phyloP scores from a whole-genome alignment of 2,797 vertebrate species.

The Tachyglossus aculeatus region DNA sequence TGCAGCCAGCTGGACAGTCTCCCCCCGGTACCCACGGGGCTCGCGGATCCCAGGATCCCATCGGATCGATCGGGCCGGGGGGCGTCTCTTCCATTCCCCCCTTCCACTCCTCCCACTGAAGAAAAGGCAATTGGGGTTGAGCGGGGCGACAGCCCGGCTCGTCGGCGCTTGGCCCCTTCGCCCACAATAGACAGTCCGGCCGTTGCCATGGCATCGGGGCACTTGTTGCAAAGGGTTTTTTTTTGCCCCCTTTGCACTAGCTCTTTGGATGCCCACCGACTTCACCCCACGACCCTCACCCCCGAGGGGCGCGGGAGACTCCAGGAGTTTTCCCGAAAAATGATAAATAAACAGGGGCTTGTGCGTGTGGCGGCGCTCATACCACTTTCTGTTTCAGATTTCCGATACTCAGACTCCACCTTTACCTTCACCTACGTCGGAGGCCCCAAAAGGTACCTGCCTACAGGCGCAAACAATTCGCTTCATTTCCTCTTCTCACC shows the following conservation, averaged over 20 bases:
- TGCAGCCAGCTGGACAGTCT: constrained; percentile 28
- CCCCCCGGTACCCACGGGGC: constrained; percentile 2
- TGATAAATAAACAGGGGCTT: background rate
- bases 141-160: background rate
- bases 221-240: constrained; percentile 79
- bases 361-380: constrained; percentile 3
- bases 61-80: too few relatives aligned
- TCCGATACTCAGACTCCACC: constrained; percentile 86
- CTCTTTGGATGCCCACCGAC: constrained; percentile 13
- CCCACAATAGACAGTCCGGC: constrained; percentile 68
- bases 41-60: background rate
- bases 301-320: background rate
- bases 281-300: background rate
- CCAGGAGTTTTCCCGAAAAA: background rate
- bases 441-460: constrained; percentile 87
- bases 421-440: constrained; percentile 86
- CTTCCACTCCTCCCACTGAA: too few relatives aligned
- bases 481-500: constrained; percentile 54
- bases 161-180: constrained; percentile 60
- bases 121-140: too few relatives aligned
- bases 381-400: constrained; percentile 77
- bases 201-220: constrained; percentile 80
- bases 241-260: constrained; percentile 1
- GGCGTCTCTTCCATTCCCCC: background rate
- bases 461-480: constrained; percentile 32